These are phyloP conservation scores for Mantis religiosa DNA, from an alignment of 2,888 invertebrate genomes.

Conservation along the genomic window DNA sequence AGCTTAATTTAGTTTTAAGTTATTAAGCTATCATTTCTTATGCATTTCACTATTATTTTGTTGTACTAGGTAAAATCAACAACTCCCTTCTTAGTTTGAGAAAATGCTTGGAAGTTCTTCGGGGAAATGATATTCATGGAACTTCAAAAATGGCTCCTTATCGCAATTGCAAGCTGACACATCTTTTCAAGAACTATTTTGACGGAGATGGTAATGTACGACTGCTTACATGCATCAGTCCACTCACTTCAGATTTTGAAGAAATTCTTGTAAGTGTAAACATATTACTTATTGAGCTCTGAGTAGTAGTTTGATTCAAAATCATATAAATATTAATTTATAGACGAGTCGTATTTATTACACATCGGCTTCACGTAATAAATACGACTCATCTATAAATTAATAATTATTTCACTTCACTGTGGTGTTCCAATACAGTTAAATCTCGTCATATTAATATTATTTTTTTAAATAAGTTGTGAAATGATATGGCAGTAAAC, in stretches of 20 bases:
- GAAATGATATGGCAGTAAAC: not conserved
- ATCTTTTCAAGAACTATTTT: conserved; percentile 94
- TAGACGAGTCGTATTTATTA: no score
- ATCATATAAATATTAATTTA: no score
- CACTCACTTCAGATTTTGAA: conserved; percentile 86
- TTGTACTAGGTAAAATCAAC: conserved; percentile 80
- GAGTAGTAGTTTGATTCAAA: no score
- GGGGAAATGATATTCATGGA: conserved; percentile 76
- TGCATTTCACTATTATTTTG: no score
- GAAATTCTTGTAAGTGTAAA: conserved; percentile 74
- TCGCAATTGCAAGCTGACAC: conserved; percentile 89
- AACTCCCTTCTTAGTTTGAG: conserved; percentile 92
- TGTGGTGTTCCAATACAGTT: no score
- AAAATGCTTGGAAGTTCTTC: conserved; percentile 82
- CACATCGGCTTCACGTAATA: no score
- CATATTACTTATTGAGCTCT: not conserved
- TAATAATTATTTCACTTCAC: no score
- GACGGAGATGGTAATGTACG: conserved; percentile 94
- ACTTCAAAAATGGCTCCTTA: conserved; percentile 84
- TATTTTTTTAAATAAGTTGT: no score
- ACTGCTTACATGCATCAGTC: conserved; percentile 97
- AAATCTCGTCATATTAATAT: no score
- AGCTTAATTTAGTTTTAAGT: no score
- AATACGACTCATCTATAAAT: no score
- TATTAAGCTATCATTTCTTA: no score